These are phyloP conservation scores for Trichopoda pennipes DNA, from an alignment of 2,888 invertebrate species.

Conservation along the genomic window DNA sequence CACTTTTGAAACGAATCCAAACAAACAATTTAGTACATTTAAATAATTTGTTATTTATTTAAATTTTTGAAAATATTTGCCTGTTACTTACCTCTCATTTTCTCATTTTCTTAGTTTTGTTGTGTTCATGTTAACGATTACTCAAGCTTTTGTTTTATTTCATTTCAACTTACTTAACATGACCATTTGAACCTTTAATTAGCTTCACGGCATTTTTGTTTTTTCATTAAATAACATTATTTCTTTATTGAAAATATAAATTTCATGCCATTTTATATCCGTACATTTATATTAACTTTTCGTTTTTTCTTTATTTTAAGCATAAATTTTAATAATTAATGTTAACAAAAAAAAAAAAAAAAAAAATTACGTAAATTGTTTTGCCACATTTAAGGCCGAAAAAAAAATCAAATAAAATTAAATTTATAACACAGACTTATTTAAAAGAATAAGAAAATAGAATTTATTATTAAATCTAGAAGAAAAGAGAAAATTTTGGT, in stretches of 20 bases:
- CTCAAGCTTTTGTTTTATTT: background rate
- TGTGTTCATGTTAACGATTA: background rate
- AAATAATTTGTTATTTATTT: background rate
- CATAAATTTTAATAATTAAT: conserved; percentile 23
- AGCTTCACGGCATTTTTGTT: conserved; percentile 8
- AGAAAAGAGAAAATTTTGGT: too few relatives aligned
- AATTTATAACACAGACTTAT: too few relatives aligned
- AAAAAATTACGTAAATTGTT: background rate
- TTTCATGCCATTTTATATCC: conserved; percentile 20
- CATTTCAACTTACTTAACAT: background rate
- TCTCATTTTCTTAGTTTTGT: background rate
- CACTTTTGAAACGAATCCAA: too few relatives aligned
- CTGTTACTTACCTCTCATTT: background rate
- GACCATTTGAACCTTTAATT: conserved; percentile 34
- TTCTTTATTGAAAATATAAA: conserved; percentile 27
- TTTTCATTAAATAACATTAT: conserved; percentile 2
- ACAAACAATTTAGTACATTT: too few relatives aligned
- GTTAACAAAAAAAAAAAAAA: too few relatives aligned
- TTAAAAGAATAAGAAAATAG: too few relatives aligned
- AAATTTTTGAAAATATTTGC: background rate
- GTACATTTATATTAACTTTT: conserved; percentile 23
- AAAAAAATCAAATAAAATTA: background rate
- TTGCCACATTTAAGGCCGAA: background rate
- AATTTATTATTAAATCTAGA: too few relatives aligned
- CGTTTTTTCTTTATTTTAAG: conserved; percentile 11